A percentile compares a stretch with the other conserved stretches of the same genome.
phyloP scores from a whole-genome alignment of 2,113 vertebrate genomes.

The Cynopterus brachyotis region DNA sequence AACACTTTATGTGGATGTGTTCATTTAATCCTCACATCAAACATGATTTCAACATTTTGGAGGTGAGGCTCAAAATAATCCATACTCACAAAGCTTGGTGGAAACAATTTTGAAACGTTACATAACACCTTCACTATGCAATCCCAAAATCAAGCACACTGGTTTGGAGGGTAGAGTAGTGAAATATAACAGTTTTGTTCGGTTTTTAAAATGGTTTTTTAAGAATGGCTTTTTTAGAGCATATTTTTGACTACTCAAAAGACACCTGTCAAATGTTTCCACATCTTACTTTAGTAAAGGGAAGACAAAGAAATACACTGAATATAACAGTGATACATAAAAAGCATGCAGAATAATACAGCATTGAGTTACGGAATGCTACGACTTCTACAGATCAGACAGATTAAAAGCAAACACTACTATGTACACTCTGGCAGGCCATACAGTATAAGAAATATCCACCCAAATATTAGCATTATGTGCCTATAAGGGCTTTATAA shows the following conservation, averaged over 20 bases:
- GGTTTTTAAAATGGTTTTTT: background rate
- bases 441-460: accelerated
- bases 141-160: background rate
- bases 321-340: background rate
- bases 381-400: background rate
- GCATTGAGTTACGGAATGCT: background rate
- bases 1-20: background rate
- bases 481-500: background rate
- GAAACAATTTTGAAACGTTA: background rate
- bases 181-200: background rate
- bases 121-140: background rate
- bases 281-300: background rate
- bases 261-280: background rate
- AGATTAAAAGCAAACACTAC: background rate
- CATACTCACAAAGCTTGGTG: background rate
- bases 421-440: background rate
- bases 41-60: background rate
- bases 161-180: background rate
- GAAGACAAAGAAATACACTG: background rate
- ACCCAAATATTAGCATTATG: background rate
- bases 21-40: background rate
- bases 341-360: background rate
- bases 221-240: background rate
- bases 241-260: conserved; percentile 9
- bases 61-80: background rate